Percentiles rank a stretch among this genome's conserved stretches.
These are phyloP conservation scores for Onthophagus sagittarius DNA, from an alignment of 2,888 invertebrate species.

Conservation along the genomic window DNA sequence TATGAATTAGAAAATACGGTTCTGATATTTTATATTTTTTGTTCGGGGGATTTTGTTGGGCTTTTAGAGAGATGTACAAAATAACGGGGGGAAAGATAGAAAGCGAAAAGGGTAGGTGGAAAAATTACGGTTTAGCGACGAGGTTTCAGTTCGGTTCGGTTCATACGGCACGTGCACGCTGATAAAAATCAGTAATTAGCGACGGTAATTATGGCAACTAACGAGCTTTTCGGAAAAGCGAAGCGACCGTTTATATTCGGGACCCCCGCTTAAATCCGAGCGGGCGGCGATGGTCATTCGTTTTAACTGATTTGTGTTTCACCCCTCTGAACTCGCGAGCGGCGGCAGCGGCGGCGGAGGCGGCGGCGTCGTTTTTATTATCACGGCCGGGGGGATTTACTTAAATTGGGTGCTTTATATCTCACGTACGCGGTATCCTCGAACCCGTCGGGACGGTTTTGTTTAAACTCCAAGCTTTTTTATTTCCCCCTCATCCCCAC, in stretches of 20 bases:
- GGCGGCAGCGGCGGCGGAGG: not conserved
- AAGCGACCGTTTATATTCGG: constrained; percentile 25
- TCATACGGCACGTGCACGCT: constrained; percentile 45
- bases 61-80: not conserved
- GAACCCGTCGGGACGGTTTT: not conserved
- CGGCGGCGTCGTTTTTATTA: constrained; percentile 18
- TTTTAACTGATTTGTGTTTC: constrained; percentile 42
- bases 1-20: too few relatives aligned
- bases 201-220: constrained; percentile 50
- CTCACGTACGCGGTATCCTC: constrained; percentile 5
- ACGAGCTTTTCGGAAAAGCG: constrained; percentile 44
- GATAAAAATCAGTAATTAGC: constrained; percentile 52
- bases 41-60: too few relatives aligned
- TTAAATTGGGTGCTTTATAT: constrained; percentile 26
- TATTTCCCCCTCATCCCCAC: not conserved
- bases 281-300: constrained; percentile 42
- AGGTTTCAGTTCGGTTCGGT: constrained; percentile 35
- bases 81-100: constrained; percentile 1
- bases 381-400: constrained; percentile 21
- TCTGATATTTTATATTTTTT: too few relatives aligned
- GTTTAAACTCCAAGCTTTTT: not conserved
- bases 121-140: constrained; percentile 28
- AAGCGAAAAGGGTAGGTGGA: constrained; percentile 22
- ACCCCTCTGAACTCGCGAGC: not conserved
- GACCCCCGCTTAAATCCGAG: constrained; percentile 28